Conservation (phyloP, 1,140 invertebrate genomes). For the Holotrichia oblita region DNA sequence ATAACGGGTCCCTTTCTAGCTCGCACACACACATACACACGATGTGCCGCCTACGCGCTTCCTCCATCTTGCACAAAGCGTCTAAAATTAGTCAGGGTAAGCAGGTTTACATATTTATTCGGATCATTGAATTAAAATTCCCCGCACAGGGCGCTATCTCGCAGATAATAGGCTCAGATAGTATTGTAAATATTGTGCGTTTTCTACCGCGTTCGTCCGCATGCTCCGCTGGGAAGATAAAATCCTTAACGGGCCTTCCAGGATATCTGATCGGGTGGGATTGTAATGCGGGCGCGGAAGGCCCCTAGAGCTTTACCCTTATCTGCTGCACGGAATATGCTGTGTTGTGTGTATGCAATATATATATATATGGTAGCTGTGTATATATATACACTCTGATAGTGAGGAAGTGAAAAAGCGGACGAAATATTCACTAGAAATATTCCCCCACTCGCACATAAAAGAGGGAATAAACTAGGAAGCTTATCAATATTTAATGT, state of each 20-base stretch:
- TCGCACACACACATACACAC: too few relatives aligned
- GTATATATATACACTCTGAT: background rate
- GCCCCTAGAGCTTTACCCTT: slow-evolving; percentile 15
- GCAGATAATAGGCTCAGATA: slow-evolving; percentile 29
- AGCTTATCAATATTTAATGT: background rate
- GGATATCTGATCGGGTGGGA: slow-evolving; percentile 23
- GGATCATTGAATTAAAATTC: slow-evolving; percentile 30
- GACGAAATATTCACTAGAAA: slow-evolving; percentile 4
- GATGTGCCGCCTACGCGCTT: too few relatives aligned
- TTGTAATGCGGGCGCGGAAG: slow-evolving; percentile 7
- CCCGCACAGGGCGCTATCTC: background rate
- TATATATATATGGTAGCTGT: background rate
- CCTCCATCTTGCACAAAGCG: background rate
- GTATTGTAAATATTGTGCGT: slow-evolving; percentile 34
- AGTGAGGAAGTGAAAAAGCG: background rate
- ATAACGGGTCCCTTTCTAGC: too few relatives aligned
- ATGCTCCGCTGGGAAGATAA: slow-evolving; percentile 24
- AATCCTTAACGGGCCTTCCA: slow-evolving; percentile 19
- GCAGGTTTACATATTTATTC: slow-evolving; percentile 36
- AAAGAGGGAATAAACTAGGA: background rate
- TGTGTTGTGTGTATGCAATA: background rate
- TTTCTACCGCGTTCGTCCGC: background rate
- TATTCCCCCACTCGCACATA: background rate
- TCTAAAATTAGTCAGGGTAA: slow-evolving; percentile 21
- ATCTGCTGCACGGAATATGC: background rate